Conservation (phyloP, 30 jellyfish, hydroid and myxozoan species). For the Hydractinia symbiolongicarpus region DNA sequence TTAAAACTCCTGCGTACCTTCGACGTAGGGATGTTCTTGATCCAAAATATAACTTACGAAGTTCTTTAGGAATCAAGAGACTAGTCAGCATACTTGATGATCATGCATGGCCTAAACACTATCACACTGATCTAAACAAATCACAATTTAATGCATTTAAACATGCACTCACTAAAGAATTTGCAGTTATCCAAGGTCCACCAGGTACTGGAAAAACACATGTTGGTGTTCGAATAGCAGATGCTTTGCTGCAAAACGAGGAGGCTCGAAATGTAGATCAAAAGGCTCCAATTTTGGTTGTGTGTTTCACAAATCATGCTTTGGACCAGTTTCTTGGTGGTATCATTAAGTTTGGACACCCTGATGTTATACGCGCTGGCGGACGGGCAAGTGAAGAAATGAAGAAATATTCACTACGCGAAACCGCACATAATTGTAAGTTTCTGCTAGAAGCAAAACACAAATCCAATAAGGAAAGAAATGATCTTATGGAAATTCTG, state of each 20-base stretch:
- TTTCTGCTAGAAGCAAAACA: not conserved
- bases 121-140: not conserved
- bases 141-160: constrained; percentile 17
- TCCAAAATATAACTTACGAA: not conserved
- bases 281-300: constrained; percentile 45
- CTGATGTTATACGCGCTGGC: constrained; percentile 48
- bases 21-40: not conserved
- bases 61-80: constrained; percentile 4
- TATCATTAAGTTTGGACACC: constrained; percentile 38
- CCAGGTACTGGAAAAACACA: constrained; percentile 87
- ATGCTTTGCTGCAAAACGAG: constrained; percentile 40
- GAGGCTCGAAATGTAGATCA: not conserved
- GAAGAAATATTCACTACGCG: constrained; percentile 4
- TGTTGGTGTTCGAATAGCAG: constrained; percentile 46
- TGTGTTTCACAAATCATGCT: constrained; percentile 76
- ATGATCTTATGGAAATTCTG: not conserved
- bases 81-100: not conserved
- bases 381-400: constrained; percentile 42
- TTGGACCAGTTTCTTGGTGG: constrained; percentile 62
- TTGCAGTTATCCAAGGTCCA: constrained; percentile 62
- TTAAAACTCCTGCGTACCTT: constrained; percentile 31
- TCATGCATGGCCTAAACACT: not conserved
- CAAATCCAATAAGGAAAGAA: not conserved
- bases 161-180: constrained; percentile 22
- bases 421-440: not conserved